Conservation (phyloP, 2,797 vertebrate species). For the Labeo calbasu region DNA sequence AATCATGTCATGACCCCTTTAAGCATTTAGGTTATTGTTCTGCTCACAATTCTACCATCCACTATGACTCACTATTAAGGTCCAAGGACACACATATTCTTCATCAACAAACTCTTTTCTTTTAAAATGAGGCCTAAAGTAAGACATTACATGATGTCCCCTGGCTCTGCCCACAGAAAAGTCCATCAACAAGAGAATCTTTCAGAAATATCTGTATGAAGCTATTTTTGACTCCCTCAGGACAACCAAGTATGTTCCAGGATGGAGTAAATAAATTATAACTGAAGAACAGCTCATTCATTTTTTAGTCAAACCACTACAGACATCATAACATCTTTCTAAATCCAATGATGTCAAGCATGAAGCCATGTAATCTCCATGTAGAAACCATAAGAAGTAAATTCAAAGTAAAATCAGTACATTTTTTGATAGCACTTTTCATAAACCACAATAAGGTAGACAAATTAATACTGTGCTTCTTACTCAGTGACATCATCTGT, state of each 20-base stretch:
- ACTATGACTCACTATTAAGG: neutral
- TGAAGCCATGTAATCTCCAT: neutral
- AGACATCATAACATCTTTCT: neutral
- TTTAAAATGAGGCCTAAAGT: neutral
- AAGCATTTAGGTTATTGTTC: neutral
- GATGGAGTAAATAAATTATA: slow-evolving; percentile 21
- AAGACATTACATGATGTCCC: slow-evolving; percentile 13
- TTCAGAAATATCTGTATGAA: slow-evolving; percentile 4
- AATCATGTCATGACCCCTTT: no score
- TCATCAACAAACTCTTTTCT: neutral
- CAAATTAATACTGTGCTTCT: no score
- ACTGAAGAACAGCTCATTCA: neutral
- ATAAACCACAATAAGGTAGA: neutral
- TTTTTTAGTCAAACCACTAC: neutral
- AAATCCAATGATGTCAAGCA: neutral
- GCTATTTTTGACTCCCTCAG: slow-evolving; percentile 27
- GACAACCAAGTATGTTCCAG: slow-evolving; percentile 17
- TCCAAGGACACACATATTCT: neutral
- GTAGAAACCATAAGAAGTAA: neutral
- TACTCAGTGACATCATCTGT: no score
- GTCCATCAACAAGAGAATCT: neutral
- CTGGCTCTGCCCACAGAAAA: slow-evolving; percentile 9
- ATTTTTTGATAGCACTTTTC: neutral
- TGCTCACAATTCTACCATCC: neutral
- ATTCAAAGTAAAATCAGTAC: neutral